Conservation (phyloP, 2,113 vertebrate species). For the Eretmochelys imbricata region DNA sequence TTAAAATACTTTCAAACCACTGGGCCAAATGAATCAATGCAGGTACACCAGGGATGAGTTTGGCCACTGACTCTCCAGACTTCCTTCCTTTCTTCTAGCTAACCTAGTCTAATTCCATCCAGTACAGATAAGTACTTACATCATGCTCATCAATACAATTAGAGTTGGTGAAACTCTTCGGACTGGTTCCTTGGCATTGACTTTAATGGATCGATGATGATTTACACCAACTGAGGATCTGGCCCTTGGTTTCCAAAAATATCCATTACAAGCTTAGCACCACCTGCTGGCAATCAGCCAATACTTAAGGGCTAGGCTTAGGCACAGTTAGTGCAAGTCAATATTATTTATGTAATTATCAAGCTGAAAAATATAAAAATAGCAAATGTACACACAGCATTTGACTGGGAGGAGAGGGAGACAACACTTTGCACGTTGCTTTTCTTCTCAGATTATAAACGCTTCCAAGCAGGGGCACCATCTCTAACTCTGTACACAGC, state of each 20-base stretch:
- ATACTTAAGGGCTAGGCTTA: not conserved
- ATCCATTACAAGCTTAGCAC: accelerated
- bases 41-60: not conserved
- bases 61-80: not conserved
- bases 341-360: accelerated
- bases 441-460: not conserved
- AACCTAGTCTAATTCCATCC: not conserved
- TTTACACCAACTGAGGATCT: not conserved
- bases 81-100: not conserved
- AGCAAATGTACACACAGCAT: accelerated
- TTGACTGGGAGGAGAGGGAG: accelerated
- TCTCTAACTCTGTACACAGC: not conserved
- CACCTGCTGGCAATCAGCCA: not conserved
- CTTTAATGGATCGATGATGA: accelerated
- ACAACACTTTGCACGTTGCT: accelerated
- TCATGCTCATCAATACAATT: not conserved
- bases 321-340: not conserved
- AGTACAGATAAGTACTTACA: not conserved
- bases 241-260: not conserved
- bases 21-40: not conserved
- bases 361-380: not conserved
- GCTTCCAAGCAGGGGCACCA: not conserved
- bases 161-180: not conserved
- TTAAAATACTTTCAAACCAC: not conserved
- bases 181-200: not conserved